These are phyloP conservation scores for Euplagia quadripunctaria DNA, from an alignment of 2,888 invertebrate species.

Conservation along the genomic window DNA sequence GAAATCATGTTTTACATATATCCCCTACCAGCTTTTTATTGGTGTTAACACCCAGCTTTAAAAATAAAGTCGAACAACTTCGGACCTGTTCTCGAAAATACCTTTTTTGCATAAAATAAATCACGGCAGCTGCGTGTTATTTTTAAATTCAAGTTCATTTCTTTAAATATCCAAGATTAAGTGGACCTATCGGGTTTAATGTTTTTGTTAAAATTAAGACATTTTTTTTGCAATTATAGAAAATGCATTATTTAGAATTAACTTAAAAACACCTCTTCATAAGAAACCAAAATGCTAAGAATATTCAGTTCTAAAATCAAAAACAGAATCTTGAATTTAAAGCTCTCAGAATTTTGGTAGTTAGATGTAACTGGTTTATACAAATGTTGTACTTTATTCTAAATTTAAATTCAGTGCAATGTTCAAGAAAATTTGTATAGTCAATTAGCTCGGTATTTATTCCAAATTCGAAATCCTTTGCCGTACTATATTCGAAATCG, in stretches of 20 bases:
- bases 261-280: not conserved
- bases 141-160: not conserved
- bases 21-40: constrained; percentile 22
- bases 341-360: not conserved
- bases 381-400: constrained; percentile 2
- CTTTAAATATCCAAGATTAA: not conserved
- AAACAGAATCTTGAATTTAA: not conserved
- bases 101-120: constrained; percentile 39
- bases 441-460: constrained; percentile 32
- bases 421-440: constrained; percentile 1
- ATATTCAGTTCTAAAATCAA: not conserved
- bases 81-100: constrained; percentile 38
- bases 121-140: constrained; percentile 25
- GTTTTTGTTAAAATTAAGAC: too few species aligned
- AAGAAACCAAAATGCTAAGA: not conserved
- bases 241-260: not conserved
- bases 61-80: constrained; percentile 39
- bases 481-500: constrained; percentile 69
- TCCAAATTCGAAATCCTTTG: constrained; percentile 54
- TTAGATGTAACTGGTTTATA: not conserved
- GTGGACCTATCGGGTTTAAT: not conserved
- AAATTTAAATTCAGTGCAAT: constrained; percentile 5
- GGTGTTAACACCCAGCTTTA: constrained; percentile 28
- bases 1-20: constrained; percentile 29
- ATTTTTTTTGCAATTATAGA: not conserved